Evolutionary conservation across 1,140 invertebrate species (phyloP).

Genomic region (Drosophila malerkotliana): DNA sequence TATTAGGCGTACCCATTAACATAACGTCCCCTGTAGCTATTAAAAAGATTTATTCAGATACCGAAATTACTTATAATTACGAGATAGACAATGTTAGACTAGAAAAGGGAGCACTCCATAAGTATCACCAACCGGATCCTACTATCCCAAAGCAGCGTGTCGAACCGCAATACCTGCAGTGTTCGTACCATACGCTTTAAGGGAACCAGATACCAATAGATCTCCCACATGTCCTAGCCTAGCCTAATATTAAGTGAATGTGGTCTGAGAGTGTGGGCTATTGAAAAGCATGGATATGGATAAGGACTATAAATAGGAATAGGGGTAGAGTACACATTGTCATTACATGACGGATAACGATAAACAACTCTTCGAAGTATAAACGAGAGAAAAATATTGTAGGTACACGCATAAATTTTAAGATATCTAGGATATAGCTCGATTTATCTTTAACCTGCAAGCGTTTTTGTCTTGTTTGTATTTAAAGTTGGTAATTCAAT

Average conservation of each 20-base stretch:
- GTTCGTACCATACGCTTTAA: constrained; percentile 70
- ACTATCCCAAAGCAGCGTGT: constrained; percentile 28
- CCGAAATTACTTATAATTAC: constrained; percentile 63
- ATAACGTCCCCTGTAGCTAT: constrained; percentile 64
- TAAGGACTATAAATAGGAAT: constrained; percentile 22
- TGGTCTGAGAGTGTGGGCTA: background rate
- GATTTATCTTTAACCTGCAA: constrained; percentile 72
- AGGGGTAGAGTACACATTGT: constrained; percentile 15
- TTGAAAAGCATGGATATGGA: constrained; percentile 10
- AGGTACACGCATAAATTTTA: constrained; percentile 45
- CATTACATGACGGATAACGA: constrained; percentile 10
- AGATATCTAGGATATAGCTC: constrained; percentile 53
- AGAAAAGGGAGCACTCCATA: constrained; percentile 8
- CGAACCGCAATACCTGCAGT: constrained; percentile 48
- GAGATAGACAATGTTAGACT: constrained; percentile 23
- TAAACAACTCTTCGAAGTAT: constrained; percentile 31
- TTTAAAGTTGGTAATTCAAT: constrained; percentile 67
- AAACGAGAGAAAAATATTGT: constrained; percentile 24
- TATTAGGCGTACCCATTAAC: constrained; percentile 70
- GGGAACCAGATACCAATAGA: constrained; percentile 4
- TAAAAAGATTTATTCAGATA: constrained; percentile 71
- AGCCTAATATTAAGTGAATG: too few relatives aligned
- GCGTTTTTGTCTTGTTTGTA: constrained; percentile 79
- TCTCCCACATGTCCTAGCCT: background rate
- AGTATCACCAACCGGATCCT: constrained; percentile 19